Evolutionary conservation across 2,797 vertebrate genomes (phyloP).

Genomic region (Siniperca scherzeri): DNA sequence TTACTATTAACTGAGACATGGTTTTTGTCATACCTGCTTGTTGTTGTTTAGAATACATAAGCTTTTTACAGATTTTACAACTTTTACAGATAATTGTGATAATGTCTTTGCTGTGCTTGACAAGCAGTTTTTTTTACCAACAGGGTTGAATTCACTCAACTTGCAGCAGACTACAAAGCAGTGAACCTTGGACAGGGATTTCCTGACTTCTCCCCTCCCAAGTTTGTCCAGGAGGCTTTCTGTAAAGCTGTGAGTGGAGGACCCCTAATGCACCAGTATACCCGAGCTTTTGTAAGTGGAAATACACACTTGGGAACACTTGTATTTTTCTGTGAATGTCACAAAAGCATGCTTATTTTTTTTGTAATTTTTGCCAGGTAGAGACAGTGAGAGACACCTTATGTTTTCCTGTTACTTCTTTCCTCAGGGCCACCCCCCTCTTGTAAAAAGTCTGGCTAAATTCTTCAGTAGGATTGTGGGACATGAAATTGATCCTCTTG

Average conservation of each 20-base stretch:
- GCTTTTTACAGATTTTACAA: no score
- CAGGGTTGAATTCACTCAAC: constrained; percentile 92
- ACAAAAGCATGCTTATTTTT: not conserved
- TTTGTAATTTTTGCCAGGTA: not conserved
- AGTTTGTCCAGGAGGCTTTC: constrained; percentile 90
- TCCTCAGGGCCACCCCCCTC: constrained; percentile 90
- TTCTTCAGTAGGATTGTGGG: constrained; percentile 90
- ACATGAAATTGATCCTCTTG: constrained; percentile 88
- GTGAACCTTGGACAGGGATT: constrained; percentile 97
- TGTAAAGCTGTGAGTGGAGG: constrained; percentile 82
- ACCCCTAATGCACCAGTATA: constrained; percentile 93
- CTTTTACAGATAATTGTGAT: not conserved
- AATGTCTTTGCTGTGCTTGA: constrained; percentile 11
- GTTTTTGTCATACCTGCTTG: no score
- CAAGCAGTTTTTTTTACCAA: not conserved
- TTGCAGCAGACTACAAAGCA: constrained; percentile 85
- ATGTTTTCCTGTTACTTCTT: not conserved
- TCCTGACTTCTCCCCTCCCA: constrained; percentile 92
- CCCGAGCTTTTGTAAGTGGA: constrained; percentile 90
- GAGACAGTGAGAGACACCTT: not conserved
- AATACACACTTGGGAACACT: not conserved
- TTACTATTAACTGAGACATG: no score
- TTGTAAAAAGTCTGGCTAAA: constrained; percentile 91
- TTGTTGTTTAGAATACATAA: no score
- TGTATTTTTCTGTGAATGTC: not conserved